A percentile compares a stretch with the other conserved stretches of the same genome.
These are phyloP conservation scores for Drosophila lacertosa DNA, from an alignment of 1,140 invertebrate genomes.

Conservation along the genomic window DNA sequence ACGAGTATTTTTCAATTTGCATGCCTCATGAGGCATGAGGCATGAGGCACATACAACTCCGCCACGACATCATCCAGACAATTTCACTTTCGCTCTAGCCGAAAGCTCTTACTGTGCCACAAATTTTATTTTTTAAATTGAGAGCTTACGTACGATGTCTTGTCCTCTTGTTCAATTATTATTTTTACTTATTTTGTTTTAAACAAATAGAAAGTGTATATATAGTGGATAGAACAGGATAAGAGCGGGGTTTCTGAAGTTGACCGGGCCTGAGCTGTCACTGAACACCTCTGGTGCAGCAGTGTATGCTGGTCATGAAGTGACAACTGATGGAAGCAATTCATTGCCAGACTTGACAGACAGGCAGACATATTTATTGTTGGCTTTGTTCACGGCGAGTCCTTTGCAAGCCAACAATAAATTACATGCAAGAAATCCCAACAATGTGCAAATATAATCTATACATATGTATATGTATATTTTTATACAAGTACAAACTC, in stretches of 20 bases:
- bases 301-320: conserved; percentile 20
- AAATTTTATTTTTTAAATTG: conserved; percentile 30
- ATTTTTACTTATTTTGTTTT: too few relatives aligned
- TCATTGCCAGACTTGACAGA: conserved; percentile 29
- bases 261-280: neutral
- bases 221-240: neutral
- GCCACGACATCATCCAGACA: conserved; percentile 7
- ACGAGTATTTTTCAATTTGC: conserved; percentile 43
- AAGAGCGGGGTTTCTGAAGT: neutral
- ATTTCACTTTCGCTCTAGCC: conserved; percentile 40
- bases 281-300: neutral
- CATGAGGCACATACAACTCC: conserved; percentile 23
- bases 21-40: conserved; percentile 39
- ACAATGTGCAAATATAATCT: conserved; percentile 10
- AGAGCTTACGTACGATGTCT: conserved; percentile 25
- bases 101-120: conserved; percentile 10
- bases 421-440: conserved; percentile 33
- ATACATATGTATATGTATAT: neutral
- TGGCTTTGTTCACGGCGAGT: conserved; percentile 26
- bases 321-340: conserved; percentile 46
- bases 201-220: too few relatives aligned
- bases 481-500: neutral
- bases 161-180: conserved; percentile 15
- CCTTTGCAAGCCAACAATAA: conserved; percentile 37
- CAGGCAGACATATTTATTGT: conserved; percentile 32